phyloP scores from a whole-genome alignment of 2,797 vertebrate species.

The Syngnathus rostellatus region DNA sequence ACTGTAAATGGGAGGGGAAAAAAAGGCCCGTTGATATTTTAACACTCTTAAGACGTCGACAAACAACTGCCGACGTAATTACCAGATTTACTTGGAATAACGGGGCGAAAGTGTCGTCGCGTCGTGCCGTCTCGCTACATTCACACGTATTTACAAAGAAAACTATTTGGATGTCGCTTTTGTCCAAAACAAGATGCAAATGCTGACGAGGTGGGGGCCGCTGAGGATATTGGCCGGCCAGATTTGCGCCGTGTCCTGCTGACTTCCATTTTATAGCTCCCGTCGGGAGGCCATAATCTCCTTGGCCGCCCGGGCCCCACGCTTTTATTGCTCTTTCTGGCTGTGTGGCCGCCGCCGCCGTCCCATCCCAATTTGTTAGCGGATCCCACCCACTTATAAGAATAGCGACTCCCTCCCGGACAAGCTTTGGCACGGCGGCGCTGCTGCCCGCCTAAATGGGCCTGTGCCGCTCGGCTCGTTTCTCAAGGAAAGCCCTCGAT shows the following conservation, averaged over 20 bases:
- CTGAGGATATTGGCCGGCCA: constrained; percentile 54
- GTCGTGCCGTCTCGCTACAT: no score
- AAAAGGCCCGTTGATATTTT: constrained; percentile 46
- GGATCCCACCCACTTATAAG: constrained; percentile 49
- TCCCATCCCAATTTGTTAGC: constrained; percentile 60
- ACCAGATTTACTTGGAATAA: constrained; percentile 72
- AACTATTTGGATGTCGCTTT: no score
- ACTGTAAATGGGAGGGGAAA: constrained; percentile 71
- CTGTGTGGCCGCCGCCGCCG: constrained; percentile 53
- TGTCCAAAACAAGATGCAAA: constrained; percentile 40
- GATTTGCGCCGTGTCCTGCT: constrained; percentile 69
- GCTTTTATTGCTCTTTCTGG: constrained; percentile 58
- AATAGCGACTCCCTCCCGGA: constrained; percentile 43
- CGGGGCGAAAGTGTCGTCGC: constrained; percentile 31
- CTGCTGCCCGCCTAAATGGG: constrained; percentile 57
- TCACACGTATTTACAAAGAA: no score
- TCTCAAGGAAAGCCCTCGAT: constrained; percentile 49
- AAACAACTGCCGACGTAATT: constrained; percentile 74
- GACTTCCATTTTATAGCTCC: constrained; percentile 71
- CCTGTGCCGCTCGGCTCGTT: constrained; percentile 53
- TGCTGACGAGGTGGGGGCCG: constrained; percentile 50
- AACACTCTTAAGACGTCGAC: constrained; percentile 64
- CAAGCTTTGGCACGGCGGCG: constrained; percentile 41
- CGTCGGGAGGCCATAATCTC: constrained; percentile 74
- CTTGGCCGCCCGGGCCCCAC: constrained; percentile 38